A percentile compares a stretch with the other conserved stretches of the same genome.
phyloP scores from a whole-genome alignment of 2,797 vertebrate genomes.

The Mallotus villosus region DNA sequence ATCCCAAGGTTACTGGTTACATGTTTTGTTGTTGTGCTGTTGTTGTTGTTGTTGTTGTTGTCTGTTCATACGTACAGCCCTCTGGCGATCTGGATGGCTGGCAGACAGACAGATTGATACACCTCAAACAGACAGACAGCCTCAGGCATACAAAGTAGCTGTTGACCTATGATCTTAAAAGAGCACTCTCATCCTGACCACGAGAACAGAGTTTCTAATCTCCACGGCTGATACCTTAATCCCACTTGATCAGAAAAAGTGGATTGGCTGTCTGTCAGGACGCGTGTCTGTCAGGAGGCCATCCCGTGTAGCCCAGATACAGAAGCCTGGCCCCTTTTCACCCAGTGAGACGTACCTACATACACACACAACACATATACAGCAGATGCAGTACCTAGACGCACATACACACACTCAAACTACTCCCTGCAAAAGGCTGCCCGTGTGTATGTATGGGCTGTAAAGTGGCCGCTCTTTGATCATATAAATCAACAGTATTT shows the following conservation, averaged over 20 bases:
- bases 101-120: neutral
- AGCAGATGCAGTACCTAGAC: no score
- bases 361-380: no score
- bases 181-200: constrained; percentile 27
- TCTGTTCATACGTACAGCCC: constrained; percentile 8
- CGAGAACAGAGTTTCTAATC: constrained; percentile 58
- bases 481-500: no score
- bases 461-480: no score
- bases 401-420: no score
- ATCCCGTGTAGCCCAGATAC: constrained; percentile 41
- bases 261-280: constrained; percentile 43
- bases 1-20: neutral
- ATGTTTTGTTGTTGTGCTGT: neutral
- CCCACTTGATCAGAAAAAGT: constrained; percentile 62
- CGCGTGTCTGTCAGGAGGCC: no score
- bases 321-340: constrained; percentile 22
- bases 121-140: neutral
- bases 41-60: constrained; percentile 5
- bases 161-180: constrained; percentile 37
- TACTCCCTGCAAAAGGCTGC: no score
- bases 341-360: no score
- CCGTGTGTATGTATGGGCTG: no score
- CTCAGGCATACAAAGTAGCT: constrained; percentile 14
- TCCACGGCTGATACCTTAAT: constrained; percentile 54
- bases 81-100: neutral